Base-by-base conservation (phyloP, 1,140 invertebrate species). In the Thaumatotibia leucotreta region DNA sequence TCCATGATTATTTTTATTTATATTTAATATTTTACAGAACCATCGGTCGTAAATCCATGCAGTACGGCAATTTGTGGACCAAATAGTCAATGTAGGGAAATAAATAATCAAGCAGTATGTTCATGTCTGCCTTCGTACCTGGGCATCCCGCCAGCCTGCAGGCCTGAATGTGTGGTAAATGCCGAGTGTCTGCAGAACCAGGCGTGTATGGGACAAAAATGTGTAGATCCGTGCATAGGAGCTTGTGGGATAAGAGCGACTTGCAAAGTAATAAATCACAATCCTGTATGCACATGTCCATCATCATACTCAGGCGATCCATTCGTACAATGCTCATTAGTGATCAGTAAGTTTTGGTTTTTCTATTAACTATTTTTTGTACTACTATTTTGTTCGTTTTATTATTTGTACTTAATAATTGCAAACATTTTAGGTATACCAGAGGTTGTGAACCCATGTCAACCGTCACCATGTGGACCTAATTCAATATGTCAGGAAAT, bases 121-220 rank as follows among this genome's bases (percentile, higher is more conserved):
- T 94, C 94, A 61, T 97, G 96, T 84, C 86, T 95, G 69, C 92
- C 93, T 35, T 94, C 94, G 49, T 96, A 94, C 80, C 91, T 96
- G 65, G 95, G 96, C 62, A 93, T 94, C 65, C 94, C 96, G 20
- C 95, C 95, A n/a, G 96, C 94, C 70, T 97, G 95, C 76, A 92
- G 95, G 79, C 95, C 96, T 9, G 95, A 97, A 82, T 97, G 96
- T 88, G 92, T 93, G n/a, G 92, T 93, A 33, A 93, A 94, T 82
- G 93, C 93, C 17, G 96, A 97, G 79, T 97, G 96, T 81, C 87
- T 94, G 17, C 93, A 92, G 74, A 94, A 94, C 74, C 91, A 94
- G 77, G 95, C 96, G 29, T 97, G 96, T 82, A 93, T 95, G 50
- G 94, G 95, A 75, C 94, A 96, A 76, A 94, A 94, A 82, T 97